Evolutionary conservation across 2,113 vertebrate species (phyloP).

Genomic region (Microtus richardsoni): DNA sequence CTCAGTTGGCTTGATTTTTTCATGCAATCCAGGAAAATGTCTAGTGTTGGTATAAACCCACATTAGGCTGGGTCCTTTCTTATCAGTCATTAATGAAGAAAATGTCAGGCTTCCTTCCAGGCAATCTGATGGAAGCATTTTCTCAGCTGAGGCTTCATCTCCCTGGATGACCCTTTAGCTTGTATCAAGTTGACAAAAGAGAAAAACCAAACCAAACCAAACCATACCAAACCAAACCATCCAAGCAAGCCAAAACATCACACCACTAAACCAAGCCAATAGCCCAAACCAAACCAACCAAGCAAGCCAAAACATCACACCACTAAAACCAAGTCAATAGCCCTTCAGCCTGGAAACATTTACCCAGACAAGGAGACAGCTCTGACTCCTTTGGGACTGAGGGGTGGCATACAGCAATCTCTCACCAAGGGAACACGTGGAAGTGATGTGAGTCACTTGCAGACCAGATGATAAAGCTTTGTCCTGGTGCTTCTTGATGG

Average conservation of each 20-base stretch:
- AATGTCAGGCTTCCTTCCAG: neutral
- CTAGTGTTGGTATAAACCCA: neutral
- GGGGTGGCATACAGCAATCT: neutral
- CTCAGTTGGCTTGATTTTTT: neutral
- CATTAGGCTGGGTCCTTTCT: neutral
- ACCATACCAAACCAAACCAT: too few species aligned
- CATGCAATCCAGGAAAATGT: neutral
- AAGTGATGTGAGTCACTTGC: neutral
- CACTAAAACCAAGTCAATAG: neutral
- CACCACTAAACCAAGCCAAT: neutral
- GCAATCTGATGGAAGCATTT: neutral
- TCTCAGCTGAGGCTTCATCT: neutral
- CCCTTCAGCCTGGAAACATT: slow-evolving; percentile 36
- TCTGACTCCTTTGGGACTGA: neutral
- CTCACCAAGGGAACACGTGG: neutral
- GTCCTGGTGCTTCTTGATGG: rapidly evolving
- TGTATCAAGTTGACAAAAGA: neutral
- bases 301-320: neutral
- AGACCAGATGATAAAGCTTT: neutral
- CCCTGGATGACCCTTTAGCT: neutral
- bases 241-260: too few species aligned
- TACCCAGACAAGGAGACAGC: neutral
- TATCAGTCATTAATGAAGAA: neutral
- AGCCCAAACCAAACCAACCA: neutral
- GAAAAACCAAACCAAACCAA: too few species aligned